Base-by-base conservation (phyloP, 2,113 vertebrate species). In the Neolamprologus toae region DNA sequence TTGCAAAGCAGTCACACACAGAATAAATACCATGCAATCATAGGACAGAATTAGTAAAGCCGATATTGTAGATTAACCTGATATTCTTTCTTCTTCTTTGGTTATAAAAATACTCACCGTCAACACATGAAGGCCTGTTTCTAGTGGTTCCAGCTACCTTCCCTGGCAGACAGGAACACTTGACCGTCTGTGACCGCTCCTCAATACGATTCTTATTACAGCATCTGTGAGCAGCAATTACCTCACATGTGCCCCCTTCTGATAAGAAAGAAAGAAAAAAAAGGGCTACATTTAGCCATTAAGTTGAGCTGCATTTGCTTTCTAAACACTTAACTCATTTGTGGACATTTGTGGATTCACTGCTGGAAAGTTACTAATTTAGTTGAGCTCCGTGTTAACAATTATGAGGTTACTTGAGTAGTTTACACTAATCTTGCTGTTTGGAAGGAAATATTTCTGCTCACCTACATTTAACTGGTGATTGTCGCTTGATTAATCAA, bases 151-250 rank as follows among this genome's bases (percentile, higher is more conserved):
- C 97, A 14, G 97, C 97, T 82, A 97, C 97, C 90, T 97, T 97
- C 37, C 97, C 97, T 0, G 97, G 97, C 82, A 97, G 96, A 93
- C 97, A 97, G 63, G 97, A 97, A 81, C 97, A 97, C 95, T 97
- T 97, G 88, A 97, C 97, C 2, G 97, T 97, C 94, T 97, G 97
- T 13, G 97, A 97, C 42, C 97, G 94, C 93, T 97, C 97, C 94
- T 97, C 97, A 26, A 97, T 97, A 9, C 96, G 96, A 87, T 97
- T 97, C 91, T 96, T 97, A 94, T 97, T 97, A 81, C 97, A 97
- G 95, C 97, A 97, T 89, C 97, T 95, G 92, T 97, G 97, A 76
- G 97, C 96, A 9, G 97, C 97, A 49, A 97, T 96, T 90, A 97
- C 97, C 90, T 97, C 96, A 57, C 97, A 97, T 42, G 96, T 97